Evolutionary conservation across 2,888 invertebrate genomes (phyloP), one percentile per base, ranked within the genome.

Genomic region (Petrolisthes cinctipes): DNA sequence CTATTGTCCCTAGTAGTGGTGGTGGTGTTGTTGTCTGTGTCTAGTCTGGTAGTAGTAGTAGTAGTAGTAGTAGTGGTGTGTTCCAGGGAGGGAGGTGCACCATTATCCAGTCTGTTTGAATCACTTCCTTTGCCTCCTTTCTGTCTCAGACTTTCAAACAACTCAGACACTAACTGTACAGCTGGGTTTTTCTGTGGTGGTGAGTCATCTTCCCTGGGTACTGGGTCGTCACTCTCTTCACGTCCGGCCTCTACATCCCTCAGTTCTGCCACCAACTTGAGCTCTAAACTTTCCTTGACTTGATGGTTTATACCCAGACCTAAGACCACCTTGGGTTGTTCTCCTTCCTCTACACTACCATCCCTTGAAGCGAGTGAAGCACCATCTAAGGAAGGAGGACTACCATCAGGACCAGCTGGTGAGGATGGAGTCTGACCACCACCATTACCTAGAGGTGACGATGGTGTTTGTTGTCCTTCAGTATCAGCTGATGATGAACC

Each of bases 221-320:
- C 82, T 20, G 82, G 66, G 68, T 23, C 66, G 14, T 82, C 82
- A 66, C 53, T 91, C 82, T 82, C 75, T 53, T 84, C 84, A 92
- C 95, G 95, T 91, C 95, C 94, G 92, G 96, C 95, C 14, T 96
- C 95, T 85, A 95, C 94, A 92, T 96, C 96, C 92, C 96, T 97
- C 88, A 97, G 97, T 93, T 97, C 97, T 5, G 96, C 96, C 80
- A 97, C 96, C 54, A 96, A 93, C 92, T 96, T 96, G 82, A 96
- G 93, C 92, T 96, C 96, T 82, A 96, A 94, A 95, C 97, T 96
- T 92, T 97, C 97, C 85, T 89, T 91, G 85, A 85, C 88, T 6
- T 82, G 85, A 54, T 86, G 86, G 61, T 86, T 86, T 14, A 86
- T 86, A n/a, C 86, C 86, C 54, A 85, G 78, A 11, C 88, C 88